phyloP scores from a whole-genome alignment of 2,888 invertebrate species.

The Ophonus ardosiacus region DNA sequence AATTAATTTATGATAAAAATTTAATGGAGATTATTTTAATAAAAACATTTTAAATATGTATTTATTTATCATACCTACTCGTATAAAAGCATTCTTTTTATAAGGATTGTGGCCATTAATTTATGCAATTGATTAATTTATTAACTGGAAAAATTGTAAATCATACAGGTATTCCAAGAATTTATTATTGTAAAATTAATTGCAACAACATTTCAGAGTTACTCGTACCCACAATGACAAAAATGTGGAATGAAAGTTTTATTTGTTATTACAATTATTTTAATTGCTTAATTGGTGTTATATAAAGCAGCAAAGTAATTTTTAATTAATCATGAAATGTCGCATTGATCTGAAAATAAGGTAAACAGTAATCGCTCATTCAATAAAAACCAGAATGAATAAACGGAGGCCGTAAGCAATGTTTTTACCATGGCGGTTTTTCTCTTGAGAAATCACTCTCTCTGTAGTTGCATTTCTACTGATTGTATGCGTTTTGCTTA shows the following conservation, averaged over 20 bases:
- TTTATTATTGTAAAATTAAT: not conserved
- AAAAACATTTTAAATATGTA: no score
- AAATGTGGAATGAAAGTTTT: conserved; percentile 30
- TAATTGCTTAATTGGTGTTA: conserved; percentile 42
- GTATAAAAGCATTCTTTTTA: not conserved
- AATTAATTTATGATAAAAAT: no score
- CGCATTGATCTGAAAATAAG: conserved; percentile 31
- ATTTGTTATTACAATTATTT: conserved; percentile 27
- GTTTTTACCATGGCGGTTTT: not conserved
- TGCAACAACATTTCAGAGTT: not conserved
- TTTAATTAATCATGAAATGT: conserved; percentile 43
- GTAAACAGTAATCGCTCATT: conserved; percentile 26
- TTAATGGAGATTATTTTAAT: no score
- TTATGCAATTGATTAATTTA: not conserved
- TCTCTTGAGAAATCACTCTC: not conserved
- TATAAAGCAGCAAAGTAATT: conserved; percentile 22
- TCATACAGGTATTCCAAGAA: not conserved
- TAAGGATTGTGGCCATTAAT: not conserved
- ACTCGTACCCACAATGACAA: not conserved
- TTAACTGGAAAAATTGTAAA: not conserved
- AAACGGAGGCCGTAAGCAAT: not conserved
- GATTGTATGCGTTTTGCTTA: no score
- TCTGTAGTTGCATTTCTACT: not conserved
- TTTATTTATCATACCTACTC: not conserved
- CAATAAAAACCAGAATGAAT: not conserved